Conservation (phyloP, 1,140 invertebrate genomes). For the Phortica variegata region DNA sequence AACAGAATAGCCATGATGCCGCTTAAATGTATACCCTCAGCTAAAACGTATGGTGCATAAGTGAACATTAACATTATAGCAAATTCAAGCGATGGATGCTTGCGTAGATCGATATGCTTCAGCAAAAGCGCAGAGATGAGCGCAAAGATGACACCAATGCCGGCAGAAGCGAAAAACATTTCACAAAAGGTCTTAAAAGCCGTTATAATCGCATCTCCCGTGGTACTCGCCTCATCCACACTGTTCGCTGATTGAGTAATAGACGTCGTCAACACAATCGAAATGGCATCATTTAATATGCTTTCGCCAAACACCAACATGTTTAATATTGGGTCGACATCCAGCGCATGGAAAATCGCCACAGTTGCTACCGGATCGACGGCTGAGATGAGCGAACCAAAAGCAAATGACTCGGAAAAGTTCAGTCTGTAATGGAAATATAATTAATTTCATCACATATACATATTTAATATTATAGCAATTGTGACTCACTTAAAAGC, state of each 20-base stretch:
- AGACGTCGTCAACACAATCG: slow-evolving; percentile 94
- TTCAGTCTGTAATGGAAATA: slow-evolving; percentile 23
- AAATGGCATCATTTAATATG: slow-evolving; percentile 97
- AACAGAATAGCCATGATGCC: slow-evolving; percentile 99
- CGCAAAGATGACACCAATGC: slow-evolving; percentile 94
- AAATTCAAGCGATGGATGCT: slow-evolving; percentile 98
- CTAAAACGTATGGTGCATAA: slow-evolving; percentile 96
- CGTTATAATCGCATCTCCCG: slow-evolving; percentile 83
- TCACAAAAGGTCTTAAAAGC: slow-evolving; percentile 90
- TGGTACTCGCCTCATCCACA: slow-evolving; percentile 55
- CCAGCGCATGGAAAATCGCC: slow-evolving; percentile 94
- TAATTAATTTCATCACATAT: neutral
- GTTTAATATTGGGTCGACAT: slow-evolving; percentile 93
- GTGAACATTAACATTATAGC: slow-evolving; percentile 98
- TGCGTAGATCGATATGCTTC: slow-evolving; percentile 94
- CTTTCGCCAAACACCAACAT: slow-evolving; percentile 99
- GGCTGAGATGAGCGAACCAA: slow-evolving; percentile 94
- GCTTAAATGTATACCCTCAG: slow-evolving; percentile 77
- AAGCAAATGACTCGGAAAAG: slow-evolving; percentile 97
- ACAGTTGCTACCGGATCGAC: slow-evolving; percentile 98
- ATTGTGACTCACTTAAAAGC: slow-evolving; percentile 69
- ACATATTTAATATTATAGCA: neutral
- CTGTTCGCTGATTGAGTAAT: slow-evolving; percentile 62
- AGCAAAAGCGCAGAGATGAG: slow-evolving; percentile 89
- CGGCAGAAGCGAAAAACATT: slow-evolving; percentile 98